Evolutionary conservation across 2,888 invertebrate genomes (phyloP).

Genomic region (Strigamia transsilvanica): DNA sequence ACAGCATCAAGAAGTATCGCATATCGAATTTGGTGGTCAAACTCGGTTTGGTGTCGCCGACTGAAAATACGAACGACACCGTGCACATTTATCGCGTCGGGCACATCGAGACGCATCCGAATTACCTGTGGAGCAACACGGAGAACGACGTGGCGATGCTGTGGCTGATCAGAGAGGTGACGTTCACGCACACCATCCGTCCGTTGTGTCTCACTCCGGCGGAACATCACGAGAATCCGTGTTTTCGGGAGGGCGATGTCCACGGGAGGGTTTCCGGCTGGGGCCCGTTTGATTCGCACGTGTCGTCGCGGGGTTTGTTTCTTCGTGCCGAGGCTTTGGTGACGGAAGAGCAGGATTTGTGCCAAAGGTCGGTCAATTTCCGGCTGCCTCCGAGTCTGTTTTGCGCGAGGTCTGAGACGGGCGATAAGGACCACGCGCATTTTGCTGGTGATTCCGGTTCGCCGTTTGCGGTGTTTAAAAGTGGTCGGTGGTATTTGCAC

Average conservation of each 20-base stretch:
- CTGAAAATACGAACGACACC: neutral
- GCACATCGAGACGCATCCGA: constrained; percentile 28
- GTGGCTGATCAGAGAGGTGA: neutral
- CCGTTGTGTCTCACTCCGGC: constrained; percentile 32
- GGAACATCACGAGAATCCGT: neutral
- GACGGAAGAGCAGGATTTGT: neutral
- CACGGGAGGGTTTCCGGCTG: constrained; percentile 27
- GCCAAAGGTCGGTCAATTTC: constrained; percentile 32
- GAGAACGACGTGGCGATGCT: constrained; percentile 33
- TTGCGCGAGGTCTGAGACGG: neutral
- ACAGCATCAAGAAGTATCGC: neutral
- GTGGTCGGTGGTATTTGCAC: constrained; percentile 22
- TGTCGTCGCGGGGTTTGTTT: neutral
- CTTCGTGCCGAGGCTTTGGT: neutral
- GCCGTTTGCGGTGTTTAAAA: neutral
- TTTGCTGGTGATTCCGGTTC: constrained; percentile 42
- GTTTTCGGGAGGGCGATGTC: neutral
- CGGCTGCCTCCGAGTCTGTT: constrained; percentile 36
- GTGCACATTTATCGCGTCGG: neutral
- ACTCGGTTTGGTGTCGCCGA: neutral
- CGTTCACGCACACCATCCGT: neutral
- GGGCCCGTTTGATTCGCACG: neutral
- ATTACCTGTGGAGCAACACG: constrained; percentile 37
- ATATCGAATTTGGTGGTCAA: neutral
- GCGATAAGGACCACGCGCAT: neutral